These are phyloP conservation scores for Alligator sinensis DNA, from an alignment of 2,113 vertebrate genomes.

Conservation along the genomic window DNA sequence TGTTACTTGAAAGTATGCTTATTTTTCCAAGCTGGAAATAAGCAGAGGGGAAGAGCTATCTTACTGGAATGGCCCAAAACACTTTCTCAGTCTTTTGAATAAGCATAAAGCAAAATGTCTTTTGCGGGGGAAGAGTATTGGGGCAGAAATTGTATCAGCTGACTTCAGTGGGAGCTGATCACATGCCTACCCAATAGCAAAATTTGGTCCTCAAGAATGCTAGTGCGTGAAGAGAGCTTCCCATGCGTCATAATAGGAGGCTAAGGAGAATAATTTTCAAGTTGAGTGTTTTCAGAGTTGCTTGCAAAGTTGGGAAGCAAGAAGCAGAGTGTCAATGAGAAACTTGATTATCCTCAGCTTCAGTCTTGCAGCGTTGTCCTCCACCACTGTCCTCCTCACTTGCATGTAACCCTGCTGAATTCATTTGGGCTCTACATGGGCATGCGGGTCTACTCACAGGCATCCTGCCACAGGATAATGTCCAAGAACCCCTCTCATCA, in stretches of 20 bases:
- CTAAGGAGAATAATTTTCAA: background rate
- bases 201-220: background rate
- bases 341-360: background rate
- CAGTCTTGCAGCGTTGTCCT: background rate
- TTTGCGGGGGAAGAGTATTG: background rate
- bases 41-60: background rate
- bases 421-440: background rate
- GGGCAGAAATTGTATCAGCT: slow-evolving; percentile 26
- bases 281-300: background rate
- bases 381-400: too few species aligned
- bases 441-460: background rate
- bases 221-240: background rate
- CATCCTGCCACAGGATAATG: background rate
- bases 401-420: background rate
- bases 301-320: background rate
- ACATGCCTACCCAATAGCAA: slow-evolving; percentile 38
- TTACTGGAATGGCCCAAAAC: background rate
- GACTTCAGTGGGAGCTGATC: slow-evolving; percentile 40
- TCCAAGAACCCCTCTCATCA: background rate
- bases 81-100: background rate
- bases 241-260: background rate
- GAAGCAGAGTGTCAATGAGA: background rate
- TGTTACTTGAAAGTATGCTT: background rate
- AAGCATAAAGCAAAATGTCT: slow-evolving; percentile 2
- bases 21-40: background rate